These are phyloP conservation scores for Mamestra configurata DNA, from an alignment of 1,140 invertebrate species.

Conservation along the genomic window DNA sequence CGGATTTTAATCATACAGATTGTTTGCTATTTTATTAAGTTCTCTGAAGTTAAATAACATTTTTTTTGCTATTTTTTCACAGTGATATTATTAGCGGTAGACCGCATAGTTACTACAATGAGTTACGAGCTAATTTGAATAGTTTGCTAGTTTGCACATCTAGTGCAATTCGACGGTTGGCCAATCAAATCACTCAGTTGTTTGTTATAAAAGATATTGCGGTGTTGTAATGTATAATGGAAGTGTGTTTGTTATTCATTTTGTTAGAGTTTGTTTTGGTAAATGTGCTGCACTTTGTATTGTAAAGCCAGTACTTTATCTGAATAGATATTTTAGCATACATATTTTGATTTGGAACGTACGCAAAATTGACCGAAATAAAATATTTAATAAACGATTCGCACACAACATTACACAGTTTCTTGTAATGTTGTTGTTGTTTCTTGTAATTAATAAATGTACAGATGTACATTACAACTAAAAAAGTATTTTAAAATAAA, in stretches of 20 bases:
- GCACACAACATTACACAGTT: too few relatives aligned
- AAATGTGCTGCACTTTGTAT: too few relatives aligned
- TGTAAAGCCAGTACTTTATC: too few relatives aligned
- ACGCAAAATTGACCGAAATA: too few relatives aligned
- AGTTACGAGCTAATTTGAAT: constrained; percentile 41
- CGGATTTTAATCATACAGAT: not conserved
- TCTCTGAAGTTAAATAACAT: constrained; percentile 16
- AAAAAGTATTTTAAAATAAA: too few relatives aligned
- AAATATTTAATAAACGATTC: too few relatives aligned
- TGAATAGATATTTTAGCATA: too few relatives aligned
- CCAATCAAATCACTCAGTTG: constrained; percentile 14
- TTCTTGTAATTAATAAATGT: too few relatives aligned
- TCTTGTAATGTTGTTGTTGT: too few relatives aligned
- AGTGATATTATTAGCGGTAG: constrained; percentile 21
- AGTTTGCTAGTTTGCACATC: constrained; percentile 43
- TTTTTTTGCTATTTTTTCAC: constrained; percentile 14
- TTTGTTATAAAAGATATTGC: constrained; percentile 32
- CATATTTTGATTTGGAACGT: too few relatives aligned
- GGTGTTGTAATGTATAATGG: not conserved
- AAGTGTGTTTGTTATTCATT: constrained; percentile 23
- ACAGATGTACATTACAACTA: too few relatives aligned
- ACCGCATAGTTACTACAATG: constrained; percentile 48
- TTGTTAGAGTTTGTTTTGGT: not conserved
- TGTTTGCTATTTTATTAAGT: not conserved
- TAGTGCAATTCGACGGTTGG: constrained; percentile 36